Evolutionary conservation across 2,797 vertebrate genomes (phyloP).

Genomic region (Macropus fuliginosus): DNA sequence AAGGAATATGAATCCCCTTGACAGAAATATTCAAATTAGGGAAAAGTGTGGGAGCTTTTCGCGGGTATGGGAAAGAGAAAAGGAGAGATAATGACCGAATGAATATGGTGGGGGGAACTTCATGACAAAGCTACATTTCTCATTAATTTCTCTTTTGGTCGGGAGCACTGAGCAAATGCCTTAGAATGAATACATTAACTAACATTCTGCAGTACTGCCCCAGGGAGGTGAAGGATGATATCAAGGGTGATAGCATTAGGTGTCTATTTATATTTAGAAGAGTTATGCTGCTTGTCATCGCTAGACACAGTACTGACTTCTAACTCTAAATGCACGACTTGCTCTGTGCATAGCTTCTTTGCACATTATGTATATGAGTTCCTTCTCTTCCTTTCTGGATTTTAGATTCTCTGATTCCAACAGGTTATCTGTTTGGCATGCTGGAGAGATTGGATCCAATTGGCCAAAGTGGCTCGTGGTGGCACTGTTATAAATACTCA

Average conservation of each 20-base stretch:
- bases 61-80: background rate
- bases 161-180: background rate
- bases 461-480: slow-evolving; percentile 56
- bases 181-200: background rate
- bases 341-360: background rate
- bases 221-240: background rate
- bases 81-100: background rate
- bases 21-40: background rate
- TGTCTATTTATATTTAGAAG: background rate
- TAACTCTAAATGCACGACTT: background rate
- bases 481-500: slow-evolving; percentile 43
- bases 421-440: background rate
- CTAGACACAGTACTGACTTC: background rate
- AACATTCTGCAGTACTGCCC: background rate
- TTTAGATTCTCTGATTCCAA: background rate
- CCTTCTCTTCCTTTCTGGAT: background rate
- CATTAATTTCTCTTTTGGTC: background rate
- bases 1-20: background rate
- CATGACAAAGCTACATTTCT: background rate
- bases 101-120: background rate
- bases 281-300: background rate
- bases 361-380: background rate
- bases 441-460: background rate
- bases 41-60: background rate
- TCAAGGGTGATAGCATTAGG: background rate